Conservation (phyloP, 53 echinoderm and acorn worm species). For the Paracentrotus lividus region DNA sequence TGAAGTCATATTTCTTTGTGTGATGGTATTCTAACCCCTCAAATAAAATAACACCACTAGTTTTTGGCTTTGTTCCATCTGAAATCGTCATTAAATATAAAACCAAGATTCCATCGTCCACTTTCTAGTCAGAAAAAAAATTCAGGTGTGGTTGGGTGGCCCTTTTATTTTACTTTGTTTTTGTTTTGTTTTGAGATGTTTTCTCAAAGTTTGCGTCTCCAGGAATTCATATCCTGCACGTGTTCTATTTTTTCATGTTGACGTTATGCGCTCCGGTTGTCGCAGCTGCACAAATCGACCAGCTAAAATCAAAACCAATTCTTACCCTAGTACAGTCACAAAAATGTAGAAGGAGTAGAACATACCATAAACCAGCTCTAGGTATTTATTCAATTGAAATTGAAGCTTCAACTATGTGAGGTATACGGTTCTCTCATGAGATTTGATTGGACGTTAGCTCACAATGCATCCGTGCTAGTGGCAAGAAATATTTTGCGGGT, state of each 20-base stretch:
- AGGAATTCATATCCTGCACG: constrained; percentile 44
- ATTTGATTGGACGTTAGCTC: background rate
- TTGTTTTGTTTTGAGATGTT: constrained; percentile 9
- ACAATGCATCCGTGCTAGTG: background rate
- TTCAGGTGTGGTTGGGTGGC: constrained; percentile 28
- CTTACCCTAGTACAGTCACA: constrained; percentile 6
- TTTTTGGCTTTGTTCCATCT: no score
- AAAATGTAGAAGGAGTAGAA: constrained; percentile 4
- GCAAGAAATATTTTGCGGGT: background rate
- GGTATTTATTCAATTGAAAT: constrained; percentile 56
- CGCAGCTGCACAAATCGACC: constrained; percentile 60
- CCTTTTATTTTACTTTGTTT: constrained; percentile 43
- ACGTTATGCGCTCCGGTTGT: constrained; percentile 61
- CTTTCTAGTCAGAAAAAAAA: background rate
- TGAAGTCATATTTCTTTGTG: no score
- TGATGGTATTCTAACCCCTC: no score
- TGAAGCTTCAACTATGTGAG: constrained; percentile 15
- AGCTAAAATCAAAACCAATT: constrained; percentile 54
- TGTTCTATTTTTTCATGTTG: constrained; percentile 58
- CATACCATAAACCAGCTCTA: constrained; percentile 39
- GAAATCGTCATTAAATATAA: background rate
- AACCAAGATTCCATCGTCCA: background rate
- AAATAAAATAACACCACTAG: no score
- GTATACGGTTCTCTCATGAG: background rate
- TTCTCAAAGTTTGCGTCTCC: constrained; percentile 22